Evolutionary conservation across 2,113 vertebrate species (phyloP).

Genomic region (Trachemys scripta): DNA sequence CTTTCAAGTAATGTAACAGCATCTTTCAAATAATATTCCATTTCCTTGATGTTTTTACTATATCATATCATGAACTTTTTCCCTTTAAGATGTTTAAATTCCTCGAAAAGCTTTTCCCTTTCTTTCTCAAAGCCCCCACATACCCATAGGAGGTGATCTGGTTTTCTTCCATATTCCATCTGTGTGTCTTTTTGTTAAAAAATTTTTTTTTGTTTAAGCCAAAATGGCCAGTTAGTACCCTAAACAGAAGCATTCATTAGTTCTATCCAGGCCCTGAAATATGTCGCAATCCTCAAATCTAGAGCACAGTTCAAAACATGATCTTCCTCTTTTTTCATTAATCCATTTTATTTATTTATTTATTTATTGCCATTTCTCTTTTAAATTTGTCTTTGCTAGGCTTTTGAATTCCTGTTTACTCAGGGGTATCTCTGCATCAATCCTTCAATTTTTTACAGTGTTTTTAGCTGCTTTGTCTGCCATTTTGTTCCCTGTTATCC

Average conservation of each 20-base stretch:
- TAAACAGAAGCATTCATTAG: background rate
- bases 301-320: background rate
- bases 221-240: background rate
- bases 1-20: background rate
- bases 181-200: background rate
- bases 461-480: background rate
- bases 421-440: background rate
- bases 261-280: background rate
- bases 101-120: background rate
- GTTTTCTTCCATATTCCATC: background rate
- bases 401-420: background rate
- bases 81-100: background rate
- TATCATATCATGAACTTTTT: background rate
- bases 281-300: background rate
- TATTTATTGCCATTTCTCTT: background rate
- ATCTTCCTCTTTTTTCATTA: background rate
- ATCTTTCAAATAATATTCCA: background rate
- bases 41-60: background rate
- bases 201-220: background rate
- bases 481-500: background rate
- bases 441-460: background rate
- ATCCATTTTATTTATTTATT: background rate
- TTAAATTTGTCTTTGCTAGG: background rate
- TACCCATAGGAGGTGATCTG: background rate
- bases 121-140: background rate